These are phyloP conservation scores for Calameuta filiformis DNA, from an alignment of 2,888 invertebrate genomes.

Conservation along the genomic window DNA sequence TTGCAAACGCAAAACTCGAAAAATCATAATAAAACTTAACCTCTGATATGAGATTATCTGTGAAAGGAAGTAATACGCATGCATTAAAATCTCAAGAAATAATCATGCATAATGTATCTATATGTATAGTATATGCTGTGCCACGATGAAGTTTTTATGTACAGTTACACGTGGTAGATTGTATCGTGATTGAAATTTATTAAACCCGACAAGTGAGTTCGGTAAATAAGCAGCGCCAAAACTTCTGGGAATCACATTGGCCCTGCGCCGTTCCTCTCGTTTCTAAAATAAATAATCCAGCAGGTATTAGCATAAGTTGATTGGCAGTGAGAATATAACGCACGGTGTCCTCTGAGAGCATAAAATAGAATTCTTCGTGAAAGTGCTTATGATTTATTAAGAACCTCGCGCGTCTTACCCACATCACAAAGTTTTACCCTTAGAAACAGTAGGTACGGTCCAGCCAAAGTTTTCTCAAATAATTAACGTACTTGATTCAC, in stretches of 20 bases:
- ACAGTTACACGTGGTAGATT: background rate
- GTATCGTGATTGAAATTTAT: background rate
- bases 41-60: background rate
- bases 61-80: background rate
- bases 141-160: background rate
- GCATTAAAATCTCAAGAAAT: background rate
- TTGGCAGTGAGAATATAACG: background rate
- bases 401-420: background rate
- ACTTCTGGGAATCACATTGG: background rate
- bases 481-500: background rate
- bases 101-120: background rate
- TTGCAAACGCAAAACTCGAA: background rate
- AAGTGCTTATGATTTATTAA: background rate
- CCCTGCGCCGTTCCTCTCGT: background rate
- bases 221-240: background rate
- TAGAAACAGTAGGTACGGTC: background rate
- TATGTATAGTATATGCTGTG: background rate
- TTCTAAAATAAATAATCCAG: conserved; percentile 1
- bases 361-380: background rate
- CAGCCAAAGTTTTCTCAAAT: background rate
- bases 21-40: background rate
- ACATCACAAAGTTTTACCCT: background rate
- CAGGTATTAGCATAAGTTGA: background rate
- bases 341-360: background rate
- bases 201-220: background rate